Conservation (phyloP, 2,797 vertebrate species). For the Antennarius maculatus region DNA sequence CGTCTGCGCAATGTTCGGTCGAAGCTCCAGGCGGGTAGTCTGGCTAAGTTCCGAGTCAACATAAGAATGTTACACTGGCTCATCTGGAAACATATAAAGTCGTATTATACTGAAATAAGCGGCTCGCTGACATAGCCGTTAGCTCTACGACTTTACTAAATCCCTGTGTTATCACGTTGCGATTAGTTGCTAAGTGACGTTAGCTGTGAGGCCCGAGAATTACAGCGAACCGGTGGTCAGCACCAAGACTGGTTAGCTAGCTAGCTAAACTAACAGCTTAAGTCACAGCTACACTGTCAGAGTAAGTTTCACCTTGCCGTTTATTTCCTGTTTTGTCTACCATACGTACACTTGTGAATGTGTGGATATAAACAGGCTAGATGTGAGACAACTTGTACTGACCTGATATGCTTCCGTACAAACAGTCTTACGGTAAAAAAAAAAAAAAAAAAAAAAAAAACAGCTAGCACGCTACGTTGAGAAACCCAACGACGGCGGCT, state of each 20-base stretch:
- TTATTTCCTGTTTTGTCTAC: background rate
- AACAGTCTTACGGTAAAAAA: slow-evolving; percentile 20
- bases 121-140: background rate
- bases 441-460: background rate
- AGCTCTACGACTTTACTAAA: slow-evolving; percentile 6
- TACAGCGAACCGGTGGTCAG: slow-evolving; percentile 28
- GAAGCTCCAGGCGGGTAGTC: slow-evolving; percentile 53
- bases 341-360: background rate
- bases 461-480: slow-evolving; percentile 52
- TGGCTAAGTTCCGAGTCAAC: slow-evolving; percentile 53
- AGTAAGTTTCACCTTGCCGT: slow-evolving; percentile 45
- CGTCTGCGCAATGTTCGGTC: slow-evolving; percentile 71
- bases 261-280: slow-evolving; percentile 61
- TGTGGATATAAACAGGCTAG: background rate
- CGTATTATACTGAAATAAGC: background rate
- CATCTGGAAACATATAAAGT: slow-evolving; percentile 21
- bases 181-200: slow-evolving; percentile 64
- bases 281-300: slow-evolving; percentile 47
- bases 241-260: slow-evolving; percentile 49
- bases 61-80: slow-evolving; percentile 15
- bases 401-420: slow-evolving; percentile 53
- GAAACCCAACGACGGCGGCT: slow-evolving; percentile 45
- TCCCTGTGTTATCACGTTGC: slow-evolving; percentile 10
- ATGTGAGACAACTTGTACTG: slow-evolving; percentile 25
- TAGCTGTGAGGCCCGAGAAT: slow-evolving; percentile 63